phyloP scores from a whole-genome alignment of 2,888 invertebrate genomes.

The Caenorhabditis panamensis region DNA sequence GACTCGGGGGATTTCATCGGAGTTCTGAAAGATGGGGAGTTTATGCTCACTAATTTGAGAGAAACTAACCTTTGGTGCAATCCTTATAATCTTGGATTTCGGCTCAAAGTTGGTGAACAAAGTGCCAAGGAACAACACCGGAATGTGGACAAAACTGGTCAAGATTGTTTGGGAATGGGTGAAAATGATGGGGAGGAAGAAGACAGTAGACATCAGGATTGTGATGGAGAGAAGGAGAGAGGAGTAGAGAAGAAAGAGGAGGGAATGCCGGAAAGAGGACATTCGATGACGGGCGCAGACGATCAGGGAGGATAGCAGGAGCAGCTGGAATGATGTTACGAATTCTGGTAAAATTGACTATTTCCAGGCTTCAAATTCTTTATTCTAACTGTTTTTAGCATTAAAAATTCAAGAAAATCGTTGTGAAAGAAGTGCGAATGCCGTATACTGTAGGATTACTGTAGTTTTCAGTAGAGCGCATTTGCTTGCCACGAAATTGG shows the following conservation, averaged over 20 bases:
- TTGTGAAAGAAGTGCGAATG: too few species aligned
- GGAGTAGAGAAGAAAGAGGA: conserved; percentile 37
- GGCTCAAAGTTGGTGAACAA: conserved; percentile 62
- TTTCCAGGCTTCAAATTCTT: too few species aligned
- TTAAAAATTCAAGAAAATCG: too few species aligned
- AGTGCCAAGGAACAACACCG: conserved; percentile 58
- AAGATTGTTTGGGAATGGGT: conserved; percentile 59
- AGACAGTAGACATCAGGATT: conserved; percentile 50
- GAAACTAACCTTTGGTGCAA: conserved; percentile 59
- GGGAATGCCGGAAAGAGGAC: conserved; percentile 49
- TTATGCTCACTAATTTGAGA: background rate
- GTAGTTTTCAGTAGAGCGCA: too few species aligned
- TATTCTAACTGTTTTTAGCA: too few species aligned
- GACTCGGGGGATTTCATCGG: conserved; percentile 24
- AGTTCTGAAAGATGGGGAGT: conserved; percentile 31
- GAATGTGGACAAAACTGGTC: conserved; percentile 59
- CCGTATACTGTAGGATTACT: too few species aligned
- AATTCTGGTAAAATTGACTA: too few species aligned
- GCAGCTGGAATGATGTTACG: conserved; percentile 46
- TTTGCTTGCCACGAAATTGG: too few species aligned
- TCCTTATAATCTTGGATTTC: conserved; percentile 55
- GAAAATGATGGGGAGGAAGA: conserved; percentile 64
- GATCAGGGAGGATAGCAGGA: conserved; percentile 61
- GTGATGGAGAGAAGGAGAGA: conserved; percentile 45
- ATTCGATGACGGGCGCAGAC: conserved; percentile 64